These are phyloP conservation scores for Oxyteleia sp. DNA, from an alignment of 2,888 invertebrate genomes.

Conservation along the genomic window DNA sequence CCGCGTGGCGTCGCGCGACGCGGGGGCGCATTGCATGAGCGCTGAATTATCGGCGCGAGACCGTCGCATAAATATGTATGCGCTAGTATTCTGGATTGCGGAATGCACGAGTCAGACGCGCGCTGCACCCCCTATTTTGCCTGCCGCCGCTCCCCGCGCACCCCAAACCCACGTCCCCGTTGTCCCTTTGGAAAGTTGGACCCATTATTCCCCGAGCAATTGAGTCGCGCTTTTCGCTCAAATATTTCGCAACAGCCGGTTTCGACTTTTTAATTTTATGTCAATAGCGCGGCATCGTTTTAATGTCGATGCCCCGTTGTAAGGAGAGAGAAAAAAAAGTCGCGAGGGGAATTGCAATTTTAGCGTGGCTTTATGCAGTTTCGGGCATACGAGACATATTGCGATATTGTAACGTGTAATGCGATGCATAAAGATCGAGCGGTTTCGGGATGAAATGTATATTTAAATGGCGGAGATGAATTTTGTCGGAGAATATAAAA, in stretches of 20 bases:
- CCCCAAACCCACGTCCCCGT: conserved; percentile 36
- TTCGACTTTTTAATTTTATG: conserved; percentile 35
- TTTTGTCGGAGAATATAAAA: not conserved
- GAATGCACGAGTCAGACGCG: conserved; percentile 80
- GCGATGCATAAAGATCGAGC: not conserved
- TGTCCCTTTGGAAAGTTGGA: conserved; percentile 55
- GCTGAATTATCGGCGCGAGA: conserved; percentile 84
- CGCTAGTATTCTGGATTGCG: conserved; percentile 82
- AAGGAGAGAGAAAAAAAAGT: no score
- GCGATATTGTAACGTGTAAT: not conserved
- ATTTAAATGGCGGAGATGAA: not conserved
- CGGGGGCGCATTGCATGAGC: conserved; percentile 83
- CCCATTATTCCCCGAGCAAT: conserved; percentile 62
- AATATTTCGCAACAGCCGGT: conserved; percentile 27
- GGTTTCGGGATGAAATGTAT: not conserved
- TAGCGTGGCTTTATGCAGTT: not conserved
- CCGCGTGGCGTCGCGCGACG: conserved; percentile 71
- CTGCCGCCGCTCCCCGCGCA: conserved; percentile 28
- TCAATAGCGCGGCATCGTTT: conserved; percentile 23
- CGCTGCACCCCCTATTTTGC: conserved; percentile 63
- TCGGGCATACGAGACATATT: not conserved
- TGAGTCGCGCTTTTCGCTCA: conserved; percentile 41
- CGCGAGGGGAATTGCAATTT: conserved; percentile 15
- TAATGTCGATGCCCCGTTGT: not conserved
- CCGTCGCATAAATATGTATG: conserved; percentile 85